Evolutionary conservation across 2,797 vertebrate species (phyloP), one percentile per base, ranked within the genome.

Genomic region (Micromesistius poutassou): DNA sequence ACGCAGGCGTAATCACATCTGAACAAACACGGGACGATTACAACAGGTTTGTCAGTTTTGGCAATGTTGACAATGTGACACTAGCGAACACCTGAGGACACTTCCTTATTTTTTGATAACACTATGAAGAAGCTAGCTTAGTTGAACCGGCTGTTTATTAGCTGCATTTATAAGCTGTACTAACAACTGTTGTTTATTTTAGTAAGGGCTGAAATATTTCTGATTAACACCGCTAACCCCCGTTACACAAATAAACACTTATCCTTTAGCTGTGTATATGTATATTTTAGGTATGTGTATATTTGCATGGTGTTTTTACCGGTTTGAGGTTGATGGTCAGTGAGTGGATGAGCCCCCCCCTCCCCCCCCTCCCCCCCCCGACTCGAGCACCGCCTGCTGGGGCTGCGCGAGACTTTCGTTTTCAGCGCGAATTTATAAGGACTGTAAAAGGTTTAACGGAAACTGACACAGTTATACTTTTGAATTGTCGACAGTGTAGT

Each of bases 1-100:
- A 88, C 25, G 35, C 30, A 74, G 22, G 6, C 8, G 0, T 38
- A 72, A 46, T 72, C 4, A 74, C 71, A 77, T 80, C 46, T 83
- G 35, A 80, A 83, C 77, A 68, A 40, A 84, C 84, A 84, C 22
- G 50, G 9, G n/a, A n/a, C n/a, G 55, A 25, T 66, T 66, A 66
- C 0, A 66, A 10, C n/a, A n/a, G n/a, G n/a, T 25, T 66, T 66
- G n/a, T 28, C 55, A 9, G 55, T 25, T n/a, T n/a, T n/a, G n/a
- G 55, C 55, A 25, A n/a, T 25, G 50, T 5, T n/a, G 19, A 55
- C 22, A 55, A 22, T 46, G 42, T 0, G 50, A 55, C 55, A 28
- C 55, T 36, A 33, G 28, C 30, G 3, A 62, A 74, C 50, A 22
- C 46, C 46, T 25, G 19, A 16, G 16, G 62, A 30, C 13, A 30